phyloP scores from a whole-genome alignment of 1,140 invertebrate species.

The Chionoecetes opilio region DNA sequence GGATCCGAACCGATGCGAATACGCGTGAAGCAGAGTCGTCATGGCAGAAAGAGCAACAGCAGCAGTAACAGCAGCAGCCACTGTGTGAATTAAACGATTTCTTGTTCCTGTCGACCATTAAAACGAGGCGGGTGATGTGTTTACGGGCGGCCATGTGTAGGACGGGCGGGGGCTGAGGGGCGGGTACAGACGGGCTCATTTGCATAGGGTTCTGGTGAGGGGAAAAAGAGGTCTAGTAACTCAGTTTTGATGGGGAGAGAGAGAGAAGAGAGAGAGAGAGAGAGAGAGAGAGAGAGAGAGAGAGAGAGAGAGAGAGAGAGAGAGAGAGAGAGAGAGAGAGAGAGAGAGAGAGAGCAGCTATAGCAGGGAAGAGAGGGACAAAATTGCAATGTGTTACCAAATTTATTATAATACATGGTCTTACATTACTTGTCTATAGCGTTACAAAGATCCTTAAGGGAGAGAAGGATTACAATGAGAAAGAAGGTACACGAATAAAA shows the following conservation, averaged over 20 bases:
- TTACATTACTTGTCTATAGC: slow-evolving; percentile 23
- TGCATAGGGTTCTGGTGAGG: background rate
- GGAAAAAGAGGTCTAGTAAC: background rate
- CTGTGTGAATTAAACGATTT: slow-evolving; percentile 56
- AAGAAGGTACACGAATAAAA: background rate
- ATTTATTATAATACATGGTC: background rate
- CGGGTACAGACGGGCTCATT: background rate
- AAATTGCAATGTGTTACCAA: slow-evolving; percentile 38
- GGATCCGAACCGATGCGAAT: background rate
- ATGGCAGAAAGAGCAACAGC: slow-evolving; percentile 5
- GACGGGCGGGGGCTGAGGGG: background rate
- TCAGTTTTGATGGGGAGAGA: background rate
- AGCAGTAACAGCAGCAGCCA: background rate
- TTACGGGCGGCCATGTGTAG: background rate
- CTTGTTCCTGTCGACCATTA: slow-evolving; percentile 50
- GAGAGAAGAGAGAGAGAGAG: background rate
- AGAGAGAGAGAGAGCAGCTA: no score
- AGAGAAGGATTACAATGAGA: background rate
- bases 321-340: background rate
- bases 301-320: slow-evolving; percentile 40
- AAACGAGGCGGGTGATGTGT: background rate
- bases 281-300: background rate
- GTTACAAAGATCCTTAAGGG: slow-evolving; percentile 36
- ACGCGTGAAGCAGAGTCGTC: slow-evolving; percentile 22
- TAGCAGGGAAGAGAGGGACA: no score